Evolutionary conservation across 2,888 invertebrate genomes (phyloP).

Genomic region (Girardia tigrina): DNA sequence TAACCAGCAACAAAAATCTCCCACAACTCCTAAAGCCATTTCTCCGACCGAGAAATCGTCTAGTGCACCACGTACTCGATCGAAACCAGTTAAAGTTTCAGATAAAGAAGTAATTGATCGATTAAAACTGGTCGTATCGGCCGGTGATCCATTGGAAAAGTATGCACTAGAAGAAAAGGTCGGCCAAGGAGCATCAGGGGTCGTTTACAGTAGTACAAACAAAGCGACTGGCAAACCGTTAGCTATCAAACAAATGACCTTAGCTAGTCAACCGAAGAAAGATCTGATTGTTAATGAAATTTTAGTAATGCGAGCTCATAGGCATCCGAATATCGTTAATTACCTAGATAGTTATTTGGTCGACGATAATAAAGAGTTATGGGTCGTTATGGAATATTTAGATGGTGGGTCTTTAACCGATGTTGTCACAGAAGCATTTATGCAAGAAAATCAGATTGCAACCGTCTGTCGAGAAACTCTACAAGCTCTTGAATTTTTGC

Average conservation of each 20-base stretch:
- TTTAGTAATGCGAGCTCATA: slow-evolving; percentile 52
- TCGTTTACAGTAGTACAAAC: slow-evolving; percentile 35
- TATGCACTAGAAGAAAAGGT: slow-evolving; percentile 39
- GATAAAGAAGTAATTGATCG: slow-evolving; percentile 67
- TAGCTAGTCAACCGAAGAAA: slow-evolving; percentile 82
- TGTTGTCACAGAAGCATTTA: slow-evolving; percentile 86
- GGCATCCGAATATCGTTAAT: slow-evolving; percentile 84
- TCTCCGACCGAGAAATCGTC: not conserved
- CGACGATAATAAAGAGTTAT: slow-evolving; percentile 68
- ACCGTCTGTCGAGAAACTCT: slow-evolving; percentile 59
- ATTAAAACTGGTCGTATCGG: slow-evolving; percentile 52
- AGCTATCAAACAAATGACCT: slow-evolving; percentile 87
- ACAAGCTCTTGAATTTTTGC: slow-evolving; percentile 91
- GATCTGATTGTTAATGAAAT: slow-evolving; percentile 89
- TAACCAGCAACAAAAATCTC: slow-evolving; percentile 12
- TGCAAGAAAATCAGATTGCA: slow-evolving; percentile 90
- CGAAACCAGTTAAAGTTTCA: slow-evolving; percentile 55
- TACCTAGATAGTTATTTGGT: slow-evolving; percentile 82
- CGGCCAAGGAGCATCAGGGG: slow-evolving; percentile 39
- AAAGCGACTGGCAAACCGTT: slow-evolving; percentile 54
- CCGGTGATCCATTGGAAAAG: slow-evolving; percentile 38
- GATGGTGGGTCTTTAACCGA: slow-evolving; percentile 77
- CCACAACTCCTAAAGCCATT: slow-evolving; percentile 12
- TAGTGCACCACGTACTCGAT: slow-evolving; percentile 8
- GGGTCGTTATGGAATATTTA: slow-evolving; percentile 89